These are phyloP conservation scores for Agriopis leucophaearia DNA, from an alignment of 2,888 invertebrate genomes.

Conservation along the genomic window DNA sequence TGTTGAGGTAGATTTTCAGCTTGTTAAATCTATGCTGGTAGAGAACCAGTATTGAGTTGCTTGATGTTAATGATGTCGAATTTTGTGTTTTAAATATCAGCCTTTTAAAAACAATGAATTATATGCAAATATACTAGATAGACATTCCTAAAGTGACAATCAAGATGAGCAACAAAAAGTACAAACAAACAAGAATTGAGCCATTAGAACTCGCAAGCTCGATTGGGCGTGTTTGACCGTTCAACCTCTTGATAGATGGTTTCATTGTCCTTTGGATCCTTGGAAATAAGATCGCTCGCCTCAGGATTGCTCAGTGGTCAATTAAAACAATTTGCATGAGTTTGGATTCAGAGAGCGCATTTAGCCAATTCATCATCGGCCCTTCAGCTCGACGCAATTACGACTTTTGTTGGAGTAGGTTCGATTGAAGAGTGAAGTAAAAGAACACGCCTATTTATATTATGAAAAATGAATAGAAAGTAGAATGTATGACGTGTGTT, in stretches of 20 bases:
- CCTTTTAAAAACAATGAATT: not conserved
- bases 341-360: not conserved
- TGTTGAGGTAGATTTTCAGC: not conserved
- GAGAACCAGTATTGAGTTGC: not conserved
- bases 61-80: not conserved
- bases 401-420: not conserved
- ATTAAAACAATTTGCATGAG: conserved; percentile 34
- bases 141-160: conserved; percentile 3
- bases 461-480: too few species aligned
- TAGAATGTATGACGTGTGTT: too few species aligned
- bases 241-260: conserved; percentile 42
- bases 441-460: too few species aligned
- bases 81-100: not conserved
- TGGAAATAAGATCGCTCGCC: conserved; percentile 18
- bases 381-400: not conserved
- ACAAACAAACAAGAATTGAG: conserved; percentile 36
- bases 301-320: conserved; percentile 23
- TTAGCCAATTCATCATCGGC: not conserved
- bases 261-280: conserved; percentile 41
- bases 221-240: conserved; percentile 41
- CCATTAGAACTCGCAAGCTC: conserved; percentile 31
- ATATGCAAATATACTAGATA: not conserved
- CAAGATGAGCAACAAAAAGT: conserved; percentile 7
- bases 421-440: not conserved
- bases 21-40: not conserved